Evolutionary conservation across 1,140 invertebrate genomes (phyloP).

Genomic region (Brachionus koreanus): DNA sequence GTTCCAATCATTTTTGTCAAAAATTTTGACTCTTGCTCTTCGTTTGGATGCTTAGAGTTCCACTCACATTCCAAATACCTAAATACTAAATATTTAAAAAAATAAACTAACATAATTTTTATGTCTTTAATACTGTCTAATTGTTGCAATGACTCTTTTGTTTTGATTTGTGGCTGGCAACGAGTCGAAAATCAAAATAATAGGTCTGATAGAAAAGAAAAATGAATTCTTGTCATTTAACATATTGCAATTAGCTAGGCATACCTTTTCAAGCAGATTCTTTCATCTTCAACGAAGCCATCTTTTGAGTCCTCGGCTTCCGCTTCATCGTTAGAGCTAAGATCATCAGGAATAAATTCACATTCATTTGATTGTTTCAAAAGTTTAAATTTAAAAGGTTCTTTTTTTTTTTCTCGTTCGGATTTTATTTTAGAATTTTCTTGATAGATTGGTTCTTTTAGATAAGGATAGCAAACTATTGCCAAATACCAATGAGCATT

Average conservation of each 20-base stretch:
- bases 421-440: not conserved
- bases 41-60: slow-evolving; percentile 65
- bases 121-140: slow-evolving; percentile 61
- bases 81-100: not conserved
- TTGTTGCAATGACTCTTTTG: slow-evolving; percentile 74
- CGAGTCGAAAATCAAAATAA: slow-evolving; percentile 91
- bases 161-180: slow-evolving; percentile 71
- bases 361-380: not conserved
- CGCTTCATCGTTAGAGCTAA: slow-evolving; percentile 36
- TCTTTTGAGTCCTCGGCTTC: not conserved
- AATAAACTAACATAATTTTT: not conserved
- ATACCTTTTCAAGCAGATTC: not conserved
- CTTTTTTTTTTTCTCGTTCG: slow-evolving; percentile 19
- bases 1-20: slow-evolving; percentile 62
- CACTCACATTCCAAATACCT: slow-evolving; percentile 64
- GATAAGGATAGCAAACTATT: slow-evolving; percentile 85
- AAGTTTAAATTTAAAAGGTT: not conserved
- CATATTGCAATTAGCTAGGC: not conserved
- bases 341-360: slow-evolving; percentile 3
- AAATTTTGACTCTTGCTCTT: slow-evolving; percentile 62
- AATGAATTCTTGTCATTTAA: slow-evolving; percentile 48
- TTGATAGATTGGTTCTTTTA: slow-evolving; percentile 58
- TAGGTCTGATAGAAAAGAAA: slow-evolving; percentile 61
- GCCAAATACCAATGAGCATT: slow-evolving; percentile 93
- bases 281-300: not conserved